Evolutionary conservation across 1,140 invertebrate genomes (phyloP).

Genomic region (Hesperophylax magnus): DNA sequence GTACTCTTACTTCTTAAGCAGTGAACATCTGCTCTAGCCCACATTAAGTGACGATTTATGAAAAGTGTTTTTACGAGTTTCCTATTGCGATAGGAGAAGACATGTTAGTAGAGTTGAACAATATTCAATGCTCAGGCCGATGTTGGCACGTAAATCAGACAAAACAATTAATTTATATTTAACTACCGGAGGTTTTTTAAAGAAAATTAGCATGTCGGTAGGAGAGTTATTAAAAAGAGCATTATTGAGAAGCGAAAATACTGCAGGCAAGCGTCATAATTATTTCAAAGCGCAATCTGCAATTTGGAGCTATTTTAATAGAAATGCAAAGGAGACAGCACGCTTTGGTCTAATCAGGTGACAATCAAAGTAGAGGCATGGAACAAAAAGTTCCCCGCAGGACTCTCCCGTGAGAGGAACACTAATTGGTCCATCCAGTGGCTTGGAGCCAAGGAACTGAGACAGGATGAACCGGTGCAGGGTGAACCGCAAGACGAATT

Average conservation of each 20-base stretch:
- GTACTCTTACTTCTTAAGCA: neutral
- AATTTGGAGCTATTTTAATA: neutral
- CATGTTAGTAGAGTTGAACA: neutral
- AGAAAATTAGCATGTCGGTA: too few relatives aligned
- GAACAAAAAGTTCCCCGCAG: slow-evolving; percentile 23
- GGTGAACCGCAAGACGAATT: too few relatives aligned
- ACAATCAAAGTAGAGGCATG: slow-evolving; percentile 36
- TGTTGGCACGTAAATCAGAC: too few relatives aligned
- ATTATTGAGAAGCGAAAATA: too few relatives aligned
- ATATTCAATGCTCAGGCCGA: too few relatives aligned
- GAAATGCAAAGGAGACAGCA: slow-evolving; percentile 16
- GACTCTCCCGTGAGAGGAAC: neutral
- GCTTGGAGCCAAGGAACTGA: neutral
- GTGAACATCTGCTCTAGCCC: neutral
- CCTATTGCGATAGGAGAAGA: neutral
- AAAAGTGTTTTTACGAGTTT: too few relatives aligned
- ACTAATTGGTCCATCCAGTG: slow-evolving; percentile 25
- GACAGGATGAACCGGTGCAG: neutral
- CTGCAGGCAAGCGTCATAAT: too few relatives aligned
- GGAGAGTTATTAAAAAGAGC: too few relatives aligned
- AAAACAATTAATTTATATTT: too few relatives aligned
- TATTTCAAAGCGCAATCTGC: too few relatives aligned
- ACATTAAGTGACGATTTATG: slow-evolving; percentile 22
- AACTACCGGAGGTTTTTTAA: too few relatives aligned
- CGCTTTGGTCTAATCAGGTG: slow-evolving; percentile 29